Conservation (phyloP, 2,888 invertebrate species). For the Cosmorhoe ocellata region DNA sequence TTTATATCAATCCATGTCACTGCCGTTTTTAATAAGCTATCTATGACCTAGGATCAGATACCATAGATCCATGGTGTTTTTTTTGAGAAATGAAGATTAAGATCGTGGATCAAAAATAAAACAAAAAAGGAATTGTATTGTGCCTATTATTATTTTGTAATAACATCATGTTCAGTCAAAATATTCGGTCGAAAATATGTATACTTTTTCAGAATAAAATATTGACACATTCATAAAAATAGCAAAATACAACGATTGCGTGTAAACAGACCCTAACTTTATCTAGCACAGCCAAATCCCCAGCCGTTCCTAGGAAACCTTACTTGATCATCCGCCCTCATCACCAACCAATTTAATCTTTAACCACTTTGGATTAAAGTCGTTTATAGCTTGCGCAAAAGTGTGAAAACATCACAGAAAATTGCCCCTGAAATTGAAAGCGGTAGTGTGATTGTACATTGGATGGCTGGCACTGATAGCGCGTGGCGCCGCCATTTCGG, state of each 20-base stretch:
- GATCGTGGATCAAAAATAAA: too few relatives aligned
- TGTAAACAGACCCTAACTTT: constrained; percentile 46
- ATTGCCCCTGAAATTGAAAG: constrained; percentile 43
- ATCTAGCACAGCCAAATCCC: constrained; percentile 62
- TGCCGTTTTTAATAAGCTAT: neutral
- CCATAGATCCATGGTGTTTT: too few relatives aligned
- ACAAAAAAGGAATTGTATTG: too few relatives aligned
- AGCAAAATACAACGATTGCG: constrained; percentile 24
- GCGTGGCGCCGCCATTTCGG: constrained; percentile 21
- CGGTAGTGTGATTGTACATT: constrained; percentile 32
- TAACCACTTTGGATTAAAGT: constrained; percentile 37
- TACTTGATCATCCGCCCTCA: constrained; percentile 43
- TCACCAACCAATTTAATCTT: constrained; percentile 43
- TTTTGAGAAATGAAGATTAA: too few relatives aligned
- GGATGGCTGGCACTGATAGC: constrained; percentile 26
- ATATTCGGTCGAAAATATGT: too few relatives aligned
- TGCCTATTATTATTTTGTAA: too few relatives aligned
- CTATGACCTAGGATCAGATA: neutral
- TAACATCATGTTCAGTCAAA: too few relatives aligned
- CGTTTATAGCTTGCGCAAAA: constrained; percentile 7
- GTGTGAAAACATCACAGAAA: constrained; percentile 34
- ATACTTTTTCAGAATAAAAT: neutral
- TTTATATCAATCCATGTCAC: neutral
- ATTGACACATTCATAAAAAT: constrained; percentile 9
- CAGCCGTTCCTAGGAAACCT: constrained; percentile 59